These are phyloP conservation scores for Scaptomyza montana DNA, from an alignment of 1,140 invertebrate genomes.

Conservation along the genomic window DNA sequence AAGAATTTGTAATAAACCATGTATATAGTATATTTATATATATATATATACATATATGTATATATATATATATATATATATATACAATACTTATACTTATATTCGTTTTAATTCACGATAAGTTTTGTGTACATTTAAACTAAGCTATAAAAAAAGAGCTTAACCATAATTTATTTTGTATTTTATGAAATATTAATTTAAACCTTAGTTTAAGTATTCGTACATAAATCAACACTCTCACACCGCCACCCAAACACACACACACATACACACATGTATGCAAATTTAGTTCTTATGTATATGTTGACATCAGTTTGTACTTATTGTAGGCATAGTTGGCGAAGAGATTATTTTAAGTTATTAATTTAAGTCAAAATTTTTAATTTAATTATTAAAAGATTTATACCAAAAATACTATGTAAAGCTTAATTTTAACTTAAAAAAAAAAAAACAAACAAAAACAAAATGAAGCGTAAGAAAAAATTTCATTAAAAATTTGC, in stretches of 20 bases:
- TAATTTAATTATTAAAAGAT: conserved; percentile 80
- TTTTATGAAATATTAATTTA: conserved; percentile 61
- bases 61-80: conserved; percentile 46
- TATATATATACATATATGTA: conserved; percentile 34
- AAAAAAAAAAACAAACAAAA: conserved; percentile 61
- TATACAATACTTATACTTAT: conserved; percentile 15
- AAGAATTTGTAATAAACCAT: no score
- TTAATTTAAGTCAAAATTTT: conserved; percentile 71
- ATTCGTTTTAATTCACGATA: conserved; percentile 63
- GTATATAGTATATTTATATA: conserved; percentile 52
- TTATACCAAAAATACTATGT: conserved; percentile 82
- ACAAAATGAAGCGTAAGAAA: conserved; percentile 57
- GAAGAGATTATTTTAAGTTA: conserved; percentile 66
- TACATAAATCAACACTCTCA: conserved; percentile 17
- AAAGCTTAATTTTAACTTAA: conserved; percentile 75
- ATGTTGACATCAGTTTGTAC: conserved; percentile 74
- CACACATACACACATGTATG: conserved; percentile 49
- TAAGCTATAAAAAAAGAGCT: conserved; percentile 58
- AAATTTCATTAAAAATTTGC: conserved; percentile 76
- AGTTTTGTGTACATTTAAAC: conserved; percentile 75
- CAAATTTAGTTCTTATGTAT: conserved; percentile 67
- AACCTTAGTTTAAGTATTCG: conserved; percentile 34
- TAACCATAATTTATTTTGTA: conserved; percentile 74
- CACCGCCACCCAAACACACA: conserved; percentile 5
- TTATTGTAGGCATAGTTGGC: conserved; percentile 39